Evolutionary conservation across 2,113 vertebrate genomes (phyloP).

Genomic region (Myotis yumanensis): DNA sequence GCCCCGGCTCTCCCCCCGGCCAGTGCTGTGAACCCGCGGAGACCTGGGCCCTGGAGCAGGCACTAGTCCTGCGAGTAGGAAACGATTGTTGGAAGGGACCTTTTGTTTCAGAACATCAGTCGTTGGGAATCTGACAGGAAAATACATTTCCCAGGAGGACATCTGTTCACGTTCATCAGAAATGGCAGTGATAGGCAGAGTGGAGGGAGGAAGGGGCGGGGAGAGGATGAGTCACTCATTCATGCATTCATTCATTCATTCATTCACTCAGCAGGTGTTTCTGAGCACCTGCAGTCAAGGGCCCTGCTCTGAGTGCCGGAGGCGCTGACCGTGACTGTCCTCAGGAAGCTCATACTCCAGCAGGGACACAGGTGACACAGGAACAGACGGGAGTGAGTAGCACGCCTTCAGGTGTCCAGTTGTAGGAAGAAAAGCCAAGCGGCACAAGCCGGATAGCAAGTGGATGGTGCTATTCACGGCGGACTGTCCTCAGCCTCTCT

Average conservation of each 20-base stretch:
- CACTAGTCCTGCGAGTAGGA: too few species aligned
- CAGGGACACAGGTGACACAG: too few species aligned
- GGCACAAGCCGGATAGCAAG: background rate
- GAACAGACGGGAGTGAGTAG: fast-evolving
- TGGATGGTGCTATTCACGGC: background rate
- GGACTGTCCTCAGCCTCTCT: background rate
- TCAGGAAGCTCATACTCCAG: background rate
- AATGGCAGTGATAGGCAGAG: constrained; percentile 57
- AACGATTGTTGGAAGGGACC: background rate
- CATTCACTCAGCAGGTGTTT: background rate
- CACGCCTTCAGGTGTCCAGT: too few species aligned
- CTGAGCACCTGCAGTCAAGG: background rate
- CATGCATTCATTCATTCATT: background rate
- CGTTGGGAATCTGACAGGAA: constrained; percentile 79
- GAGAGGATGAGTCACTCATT: background rate
- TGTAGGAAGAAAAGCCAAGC: background rate
- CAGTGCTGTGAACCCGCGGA: background rate
- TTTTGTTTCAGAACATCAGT: constrained; percentile 71
- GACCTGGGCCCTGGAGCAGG: background rate
- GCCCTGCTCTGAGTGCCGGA: background rate
- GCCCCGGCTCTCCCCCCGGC: background rate
- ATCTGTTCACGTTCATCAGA: constrained; percentile 76
- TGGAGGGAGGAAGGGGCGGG: constrained; percentile 42
- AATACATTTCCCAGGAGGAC: constrained; percentile 78
- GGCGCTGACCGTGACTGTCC: background rate